Base-by-base conservation (phyloP, 2,888 invertebrate genomes). In the Phalera bucephala region DNA sequence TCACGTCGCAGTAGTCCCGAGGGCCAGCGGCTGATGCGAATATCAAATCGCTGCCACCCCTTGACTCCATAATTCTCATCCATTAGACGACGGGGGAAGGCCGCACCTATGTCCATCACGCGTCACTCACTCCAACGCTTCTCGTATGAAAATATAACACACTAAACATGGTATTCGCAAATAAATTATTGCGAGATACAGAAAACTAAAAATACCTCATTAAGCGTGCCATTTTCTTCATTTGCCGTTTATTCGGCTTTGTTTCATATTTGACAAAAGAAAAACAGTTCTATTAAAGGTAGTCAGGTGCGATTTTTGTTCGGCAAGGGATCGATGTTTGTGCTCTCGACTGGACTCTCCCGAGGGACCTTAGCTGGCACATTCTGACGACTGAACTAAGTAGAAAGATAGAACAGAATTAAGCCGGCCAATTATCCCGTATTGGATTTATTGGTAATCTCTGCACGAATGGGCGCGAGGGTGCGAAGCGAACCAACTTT, bases 361-460 rank as follows among this genome's bases (percentile, higher is more conserved):
- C 89, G 57, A 67, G 89, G 86, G 89, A 73, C 75, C 87, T 81
- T 78, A 88, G 83, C 88, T 78, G 84, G 89, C 89, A 85, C 85
- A 88, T 88, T 88, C 88, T 89, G 87, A 88, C 87, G 87, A 88
- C 88, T 88, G 87, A 86, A 88, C 86, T 87, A 88, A 89, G 89
- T 88, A 89, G 88, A 88, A 87, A 89, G 89, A 89, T 89, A 88
- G 89, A 84, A 88, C 83, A 87, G 87, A 89, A 88, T 89, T 89
- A 89, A 89, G 89, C 88, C 85, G 84, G 84, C 87, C 89, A 89
- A 89, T 89, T 89, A 89, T 89, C 89, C 88, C 89, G 88, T 88
- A 89, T 89, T 89, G 88, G 89, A 89, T 89, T 89, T 89, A 89
- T 89, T 89, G 89, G 89, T 89, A 89, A 89, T 89, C 89, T 88